phyloP scores from a whole-genome alignment of 2,888 invertebrate genomes.

The Mesorhabditis sp. region DNA sequence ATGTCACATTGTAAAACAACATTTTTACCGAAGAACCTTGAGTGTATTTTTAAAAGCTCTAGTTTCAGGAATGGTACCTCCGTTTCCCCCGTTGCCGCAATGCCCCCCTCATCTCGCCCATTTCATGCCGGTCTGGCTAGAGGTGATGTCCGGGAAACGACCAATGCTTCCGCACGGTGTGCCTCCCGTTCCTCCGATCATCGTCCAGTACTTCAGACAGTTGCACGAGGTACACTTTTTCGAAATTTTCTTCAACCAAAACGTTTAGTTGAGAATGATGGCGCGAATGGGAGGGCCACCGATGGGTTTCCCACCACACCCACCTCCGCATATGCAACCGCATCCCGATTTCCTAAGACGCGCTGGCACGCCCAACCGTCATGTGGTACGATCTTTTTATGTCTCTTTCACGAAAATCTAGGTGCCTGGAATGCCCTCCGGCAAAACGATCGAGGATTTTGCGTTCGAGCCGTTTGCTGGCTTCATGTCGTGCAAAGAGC shows the following conservation, averaged over 20 bases:
- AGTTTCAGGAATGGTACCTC: slow-evolving; percentile 4
- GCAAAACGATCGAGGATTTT: slow-evolving; percentile 50
- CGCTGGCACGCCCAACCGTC: slow-evolving; percentile 4
- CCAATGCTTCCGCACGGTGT: slow-evolving; percentile 24
- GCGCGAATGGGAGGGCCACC: slow-evolving; percentile 8
- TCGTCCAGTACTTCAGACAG: slow-evolving; percentile 22
- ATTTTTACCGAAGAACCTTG: neutral
- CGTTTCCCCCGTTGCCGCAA: slow-evolving; percentile 19
- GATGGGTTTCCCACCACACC: slow-evolving; percentile 16
- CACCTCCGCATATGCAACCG: slow-evolving; percentile 11
- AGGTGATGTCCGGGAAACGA: slow-evolving; percentile 19
- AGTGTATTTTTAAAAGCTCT: too few relatives aligned
- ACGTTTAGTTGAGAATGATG: neutral
- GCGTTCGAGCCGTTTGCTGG: slow-evolving; percentile 64
- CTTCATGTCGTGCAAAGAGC: slow-evolving; percentile 87
- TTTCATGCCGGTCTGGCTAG: slow-evolving; percentile 31
- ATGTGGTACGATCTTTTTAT: neutral
- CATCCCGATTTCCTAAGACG: neutral
- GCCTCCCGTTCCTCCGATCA: slow-evolving; percentile 33
- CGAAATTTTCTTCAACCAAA: neutral
- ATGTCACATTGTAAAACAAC: too few relatives aligned
- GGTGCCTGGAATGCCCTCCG: slow-evolving; percentile 37
- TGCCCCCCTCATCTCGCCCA: slow-evolving; percentile 29
- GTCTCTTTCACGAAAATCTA: slow-evolving; percentile 11
- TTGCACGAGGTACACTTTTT: slow-evolving; percentile 18